Conservation (phyloP, 2,113 vertebrate species). For the Sebastes fasciatus region DNA sequence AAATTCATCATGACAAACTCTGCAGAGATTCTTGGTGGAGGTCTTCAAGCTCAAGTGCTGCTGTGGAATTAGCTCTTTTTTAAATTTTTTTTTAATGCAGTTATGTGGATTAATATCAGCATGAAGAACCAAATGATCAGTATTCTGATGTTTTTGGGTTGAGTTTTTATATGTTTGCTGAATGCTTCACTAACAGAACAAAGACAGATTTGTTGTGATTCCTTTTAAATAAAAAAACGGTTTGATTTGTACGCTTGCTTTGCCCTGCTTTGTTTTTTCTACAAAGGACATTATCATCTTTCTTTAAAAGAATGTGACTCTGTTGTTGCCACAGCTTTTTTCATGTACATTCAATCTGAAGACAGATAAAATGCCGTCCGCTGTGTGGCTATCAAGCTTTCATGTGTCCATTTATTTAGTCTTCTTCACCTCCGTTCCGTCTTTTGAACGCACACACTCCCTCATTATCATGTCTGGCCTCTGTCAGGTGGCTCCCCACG, state of each 20-base stretch:
- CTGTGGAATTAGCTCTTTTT: slow-evolving; percentile 32
- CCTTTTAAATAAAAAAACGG: slow-evolving; percentile 62
- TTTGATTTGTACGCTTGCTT: slow-evolving; percentile 57
- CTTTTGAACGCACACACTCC: slow-evolving; percentile 56
- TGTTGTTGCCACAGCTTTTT: background rate
- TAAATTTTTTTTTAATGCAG: slow-evolving; percentile 12
- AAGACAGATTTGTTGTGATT: slow-evolving; percentile 57
- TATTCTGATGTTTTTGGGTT: slow-evolving; percentile 60
- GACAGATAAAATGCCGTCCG: slow-evolving; percentile 49
- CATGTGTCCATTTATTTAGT: slow-evolving; percentile 61
- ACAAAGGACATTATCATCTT: slow-evolving; percentile 25
- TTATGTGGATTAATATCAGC: slow-evolving; percentile 40
- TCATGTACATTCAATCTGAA: slow-evolving; percentile 31
- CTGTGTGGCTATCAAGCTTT: slow-evolving; percentile 54
- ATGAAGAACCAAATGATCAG: slow-evolving; percentile 49
- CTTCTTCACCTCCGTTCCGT: slow-evolving; percentile 50
- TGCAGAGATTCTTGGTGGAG: background rate
- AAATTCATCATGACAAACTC: background rate
- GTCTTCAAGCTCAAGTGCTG: slow-evolving; percentile 40
- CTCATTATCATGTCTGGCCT: slow-evolving; percentile 70
- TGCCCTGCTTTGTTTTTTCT: background rate
- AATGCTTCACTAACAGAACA: slow-evolving; percentile 58
- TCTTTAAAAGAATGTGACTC: slow-evolving; percentile 37
- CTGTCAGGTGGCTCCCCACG: slow-evolving; percentile 59
- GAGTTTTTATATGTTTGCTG: slow-evolving; percentile 36